Evolutionary conservation across 1,140 invertebrate species (phyloP).

Genomic region (Arctopsyche grandis): DNA sequence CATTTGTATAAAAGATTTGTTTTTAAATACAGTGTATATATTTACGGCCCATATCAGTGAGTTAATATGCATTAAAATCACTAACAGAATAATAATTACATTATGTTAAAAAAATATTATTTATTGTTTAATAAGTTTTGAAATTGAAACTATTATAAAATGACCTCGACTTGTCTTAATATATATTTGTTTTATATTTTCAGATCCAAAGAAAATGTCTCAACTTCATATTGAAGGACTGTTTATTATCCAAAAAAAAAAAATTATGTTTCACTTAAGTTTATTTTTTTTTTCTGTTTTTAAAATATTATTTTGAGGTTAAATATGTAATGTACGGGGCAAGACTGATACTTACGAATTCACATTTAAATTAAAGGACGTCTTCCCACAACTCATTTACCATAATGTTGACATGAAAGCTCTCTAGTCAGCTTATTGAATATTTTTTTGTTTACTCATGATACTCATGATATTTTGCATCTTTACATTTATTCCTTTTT

Average conservation of each 20-base stretch:
- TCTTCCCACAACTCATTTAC: neutral
- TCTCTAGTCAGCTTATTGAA: constrained; percentile 8
- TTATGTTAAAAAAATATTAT: no score
- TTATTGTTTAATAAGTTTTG: no score
- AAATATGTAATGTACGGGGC: neutral
- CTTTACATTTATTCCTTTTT: no score
- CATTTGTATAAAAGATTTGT: no score
- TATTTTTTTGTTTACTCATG: neutral
- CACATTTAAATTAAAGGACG: neutral
- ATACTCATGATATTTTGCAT: neutral
- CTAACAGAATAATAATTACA: no score
- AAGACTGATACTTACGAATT: constrained; percentile 9
- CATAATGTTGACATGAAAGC: neutral
- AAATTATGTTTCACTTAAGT: neutral
- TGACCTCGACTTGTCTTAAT: no score
- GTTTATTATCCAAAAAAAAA: neutral
- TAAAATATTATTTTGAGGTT: neutral
- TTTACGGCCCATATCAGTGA: no score
- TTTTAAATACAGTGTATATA: no score
- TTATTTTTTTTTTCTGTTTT: neutral
- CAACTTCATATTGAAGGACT: neutral
- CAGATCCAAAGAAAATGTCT: constrained; percentile 16
- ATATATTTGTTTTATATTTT: neutral
- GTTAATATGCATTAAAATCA: no score
- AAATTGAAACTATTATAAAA: no score